Percentiles rank a stretch among this genome's conserved stretches.
phyloP scores from a whole-genome alignment of 2,113 vertebrate genomes.

The Sitta europaea region DNA sequence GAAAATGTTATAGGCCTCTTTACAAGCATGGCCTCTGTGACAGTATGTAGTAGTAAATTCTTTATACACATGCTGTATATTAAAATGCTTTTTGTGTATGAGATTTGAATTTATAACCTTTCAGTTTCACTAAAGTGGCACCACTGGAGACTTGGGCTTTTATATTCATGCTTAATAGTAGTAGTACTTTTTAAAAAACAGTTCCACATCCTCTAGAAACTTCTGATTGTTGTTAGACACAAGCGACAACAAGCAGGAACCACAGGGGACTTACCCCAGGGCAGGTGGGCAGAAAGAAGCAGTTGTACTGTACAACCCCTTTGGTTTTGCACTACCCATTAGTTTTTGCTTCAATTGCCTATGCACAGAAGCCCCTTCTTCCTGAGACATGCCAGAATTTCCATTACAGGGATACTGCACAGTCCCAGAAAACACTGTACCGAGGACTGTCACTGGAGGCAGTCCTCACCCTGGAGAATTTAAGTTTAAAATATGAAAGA shows the following conservation, averaged over 20 bases:
- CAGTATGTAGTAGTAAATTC: not conserved
- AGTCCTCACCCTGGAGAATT: not conserved
- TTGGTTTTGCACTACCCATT: not conserved
- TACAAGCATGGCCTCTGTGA: not conserved
- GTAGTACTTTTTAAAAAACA: too few relatives aligned
- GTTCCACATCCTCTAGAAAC: not conserved
- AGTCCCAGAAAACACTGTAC: not conserved
- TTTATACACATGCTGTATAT: not conserved
- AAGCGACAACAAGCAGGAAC: not conserved
- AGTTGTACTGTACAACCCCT: not conserved
- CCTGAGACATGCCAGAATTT: not conserved
- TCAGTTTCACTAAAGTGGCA: not conserved
- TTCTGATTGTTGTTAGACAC: not conserved
- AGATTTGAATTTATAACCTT: not conserved
- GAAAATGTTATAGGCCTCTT: not conserved
- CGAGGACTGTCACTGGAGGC: not conserved
- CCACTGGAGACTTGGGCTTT: not conserved
- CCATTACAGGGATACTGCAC: not conserved
- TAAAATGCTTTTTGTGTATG: not conserved
- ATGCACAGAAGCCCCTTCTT: not conserved
- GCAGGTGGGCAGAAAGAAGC: not conserved
- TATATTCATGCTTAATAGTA: not conserved
- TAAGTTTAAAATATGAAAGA: not conserved
- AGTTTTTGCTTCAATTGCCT: not conserved
- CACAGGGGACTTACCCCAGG: not conserved